Evolutionary conservation across 2,797 vertebrate genomes (phyloP).

Genomic region (Peromyscus attwateri): DNA sequence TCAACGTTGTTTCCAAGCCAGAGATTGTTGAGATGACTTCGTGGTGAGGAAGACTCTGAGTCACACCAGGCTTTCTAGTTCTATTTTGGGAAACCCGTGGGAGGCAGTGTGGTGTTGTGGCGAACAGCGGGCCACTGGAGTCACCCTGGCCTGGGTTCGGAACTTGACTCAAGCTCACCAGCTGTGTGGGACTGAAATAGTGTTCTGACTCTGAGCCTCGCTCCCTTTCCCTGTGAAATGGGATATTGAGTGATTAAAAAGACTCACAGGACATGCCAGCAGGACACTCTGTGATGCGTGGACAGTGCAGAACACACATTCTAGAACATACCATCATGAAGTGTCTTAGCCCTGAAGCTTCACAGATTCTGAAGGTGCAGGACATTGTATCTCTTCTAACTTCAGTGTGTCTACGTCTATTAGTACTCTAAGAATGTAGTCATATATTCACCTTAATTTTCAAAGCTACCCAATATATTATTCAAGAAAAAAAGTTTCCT

Average conservation of each 20-base stretch:
- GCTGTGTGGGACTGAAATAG: not conserved
- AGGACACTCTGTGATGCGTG: fast-evolving
- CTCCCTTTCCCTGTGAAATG: not conserved
- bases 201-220: not conserved
- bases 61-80: slow-evolving; percentile 29
- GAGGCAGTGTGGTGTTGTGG: slow-evolving; percentile 34
- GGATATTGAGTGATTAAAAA: not conserved
- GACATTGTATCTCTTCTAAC: not conserved
- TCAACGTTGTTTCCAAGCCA: slow-evolving; percentile 36
- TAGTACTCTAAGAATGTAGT: not conserved
- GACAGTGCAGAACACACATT: too few relatives aligned
- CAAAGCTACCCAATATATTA: not conserved
- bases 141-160: slow-evolving; percentile 6
- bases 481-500: slow-evolving; percentile 13
- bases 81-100: slow-evolving; percentile 72
- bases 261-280: too few relatives aligned
- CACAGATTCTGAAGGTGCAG: fast-evolving
- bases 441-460: not conserved
- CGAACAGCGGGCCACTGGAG: not conserved
- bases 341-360: not conserved
- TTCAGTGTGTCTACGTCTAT: not conserved
- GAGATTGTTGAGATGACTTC: slow-evolving; percentile 61
- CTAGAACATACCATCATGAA: too few relatives aligned
- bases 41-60: slow-evolving; percentile 6
- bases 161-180: slow-evolving; percentile 16